Evolutionary conservation across 2,113 vertebrate genomes (phyloP).

Genomic region (Petrocephalus microphthalmus): DNA sequence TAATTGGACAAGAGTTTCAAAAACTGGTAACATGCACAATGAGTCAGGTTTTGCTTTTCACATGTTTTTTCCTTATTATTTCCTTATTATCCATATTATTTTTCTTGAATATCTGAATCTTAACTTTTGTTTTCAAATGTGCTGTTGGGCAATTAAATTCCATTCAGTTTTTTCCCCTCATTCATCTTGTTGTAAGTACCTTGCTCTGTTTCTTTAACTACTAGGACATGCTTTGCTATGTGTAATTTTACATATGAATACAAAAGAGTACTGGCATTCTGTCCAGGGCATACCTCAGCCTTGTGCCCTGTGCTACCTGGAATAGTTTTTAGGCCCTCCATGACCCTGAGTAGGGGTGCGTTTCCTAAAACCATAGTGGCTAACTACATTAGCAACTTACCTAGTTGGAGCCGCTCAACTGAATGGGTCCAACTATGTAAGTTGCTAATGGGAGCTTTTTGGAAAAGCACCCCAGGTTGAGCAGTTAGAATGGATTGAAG

Average conservation of each 20-base stretch:
- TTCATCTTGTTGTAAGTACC: background rate
- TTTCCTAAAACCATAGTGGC: too few relatives aligned
- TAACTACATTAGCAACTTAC: too few relatives aligned
- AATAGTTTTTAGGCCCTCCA: background rate
- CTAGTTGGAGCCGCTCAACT: too few relatives aligned
- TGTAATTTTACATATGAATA: background rate
- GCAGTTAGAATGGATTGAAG: background rate
- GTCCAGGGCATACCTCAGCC: background rate
- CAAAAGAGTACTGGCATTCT: background rate
- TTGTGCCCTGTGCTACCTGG: background rate
- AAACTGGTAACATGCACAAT: background rate
- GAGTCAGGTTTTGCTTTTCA: background rate
- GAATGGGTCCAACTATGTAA: too few relatives aligned
- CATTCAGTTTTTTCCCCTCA: background rate
- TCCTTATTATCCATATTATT: too few relatives aligned
- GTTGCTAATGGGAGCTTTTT: too few relatives aligned
- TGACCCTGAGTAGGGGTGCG: background rate
- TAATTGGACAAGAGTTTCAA: background rate
- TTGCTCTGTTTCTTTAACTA: background rate
- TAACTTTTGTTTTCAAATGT: background rate
- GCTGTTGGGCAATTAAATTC: background rate
- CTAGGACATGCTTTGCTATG: background rate
- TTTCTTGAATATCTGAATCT: background rate
- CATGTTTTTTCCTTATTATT: background rate
- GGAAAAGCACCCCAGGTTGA: background rate